Evolutionary conservation across 2,888 invertebrate genomes (phyloP), one percentile per base, ranked within the genome.

Genomic region (Eueremaeus valkanovi): DNA sequence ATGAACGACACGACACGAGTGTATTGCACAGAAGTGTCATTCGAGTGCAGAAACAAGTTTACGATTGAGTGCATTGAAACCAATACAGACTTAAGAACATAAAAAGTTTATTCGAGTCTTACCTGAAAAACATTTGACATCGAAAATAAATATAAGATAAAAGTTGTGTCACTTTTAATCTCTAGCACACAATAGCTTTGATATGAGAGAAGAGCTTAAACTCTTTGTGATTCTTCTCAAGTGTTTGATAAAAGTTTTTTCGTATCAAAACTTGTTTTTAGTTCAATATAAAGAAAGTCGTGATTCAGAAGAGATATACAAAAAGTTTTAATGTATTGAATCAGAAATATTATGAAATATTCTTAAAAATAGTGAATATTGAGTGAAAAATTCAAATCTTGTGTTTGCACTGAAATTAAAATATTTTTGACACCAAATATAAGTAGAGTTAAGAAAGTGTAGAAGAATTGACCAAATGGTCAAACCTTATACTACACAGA

Each of bases 141-240:
- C 18, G 11, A 21, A 11, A 33, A n/a, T 36, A n/a, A 36, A 40
- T 21, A 66, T 33, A 66, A 66, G 36, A 36, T 36, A 66, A 36
- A 63, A 63, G 63, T 63, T 63, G 63, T 63, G 63, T 36, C 66
- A 66, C 66, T 40, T 66, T 40, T 66, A 40, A 58, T 58, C 31
- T 45, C 18, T 13, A 16, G 16, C n/a, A 55, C 55, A 58, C 58
- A 29, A 58, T 11, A 31, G 18, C 31, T 66, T 40, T 66, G 36
- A 40, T 66, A 66, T 66, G n/a, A n/a, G n/a, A n/a, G n/a, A n/a
- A n/a, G n/a, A n/a, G n/a, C n/a, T n/a, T 66, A 66, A 66, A 66
- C 66, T 55, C 40, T n/a, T n/a, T n/a, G n/a, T n/a, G n/a, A n/a
- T 33, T 40, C 24, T 24, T 18, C 13, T 66, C 33, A 36, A 63